phyloP scores from a whole-genome alignment of 2,888 invertebrate species.

The Ectemnius continuus region DNA sequence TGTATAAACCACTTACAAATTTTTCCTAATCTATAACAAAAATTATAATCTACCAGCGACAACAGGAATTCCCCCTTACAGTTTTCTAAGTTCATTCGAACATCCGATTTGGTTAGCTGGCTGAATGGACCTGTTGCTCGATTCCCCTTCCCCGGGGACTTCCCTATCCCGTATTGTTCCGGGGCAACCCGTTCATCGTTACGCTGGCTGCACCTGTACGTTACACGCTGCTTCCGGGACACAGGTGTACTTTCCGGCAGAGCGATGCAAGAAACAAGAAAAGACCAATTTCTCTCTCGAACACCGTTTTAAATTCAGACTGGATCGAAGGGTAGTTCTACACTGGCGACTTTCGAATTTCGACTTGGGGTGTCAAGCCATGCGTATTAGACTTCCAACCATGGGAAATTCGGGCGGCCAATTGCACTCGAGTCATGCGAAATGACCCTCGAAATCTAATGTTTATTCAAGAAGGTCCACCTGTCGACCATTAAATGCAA shows the following conservation, averaged over 20 bases:
- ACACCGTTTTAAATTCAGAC: constrained; percentile 25
- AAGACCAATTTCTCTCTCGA: not conserved
- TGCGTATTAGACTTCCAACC: constrained; percentile 48
- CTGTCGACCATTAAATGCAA: constrained; percentile 27
- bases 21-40: too few relatives aligned
- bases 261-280: constrained; percentile 22
- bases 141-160: too few relatives aligned
- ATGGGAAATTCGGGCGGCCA: constrained; percentile 57
- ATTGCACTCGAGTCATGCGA: constrained; percentile 19
- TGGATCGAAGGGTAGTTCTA: constrained; percentile 13
- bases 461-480: constrained; percentile 42
- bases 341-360: too few relatives aligned
- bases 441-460: constrained; percentile 37
- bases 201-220: constrained; percentile 61
- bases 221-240: constrained; percentile 64
- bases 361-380: constrained; percentile 63
- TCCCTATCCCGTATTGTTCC: constrained; percentile 5
- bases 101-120: too few relatives aligned
- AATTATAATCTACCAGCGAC: too few relatives aligned
- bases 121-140: too few relatives aligned
- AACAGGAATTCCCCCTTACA: too few relatives aligned
- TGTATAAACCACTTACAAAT: too few relatives aligned
- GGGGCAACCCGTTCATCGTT: constrained; percentile 35
- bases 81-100: too few relatives aligned
- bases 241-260: constrained; percentile 69